phyloP scores from a whole-genome alignment of 2,888 invertebrate genomes.

The Trissoscelio sp. region DNA sequence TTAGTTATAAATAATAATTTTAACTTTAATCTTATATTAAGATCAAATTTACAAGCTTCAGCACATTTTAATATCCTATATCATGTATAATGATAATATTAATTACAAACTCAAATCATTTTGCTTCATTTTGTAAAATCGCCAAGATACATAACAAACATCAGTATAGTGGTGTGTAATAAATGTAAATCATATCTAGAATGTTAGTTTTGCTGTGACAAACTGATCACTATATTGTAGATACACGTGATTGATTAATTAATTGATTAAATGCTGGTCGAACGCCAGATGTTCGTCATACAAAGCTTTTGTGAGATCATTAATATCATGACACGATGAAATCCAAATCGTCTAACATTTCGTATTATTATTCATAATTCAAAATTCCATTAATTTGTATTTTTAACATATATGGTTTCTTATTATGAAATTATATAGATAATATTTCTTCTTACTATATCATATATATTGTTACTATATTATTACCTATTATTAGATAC shows the following conservation, averaged over 20 bases:
- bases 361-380: no score
- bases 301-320: conserved; percentile 45
- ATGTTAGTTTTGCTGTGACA: background rate
- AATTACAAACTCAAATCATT: background rate
- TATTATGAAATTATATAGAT: no score
- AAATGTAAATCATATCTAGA: background rate
- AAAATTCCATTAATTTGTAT: no score
- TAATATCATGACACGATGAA: conserved; percentile 36
- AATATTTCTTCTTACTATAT: no score
- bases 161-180: background rate
- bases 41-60: no score
- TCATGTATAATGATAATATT: no score
- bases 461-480: no score
- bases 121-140: background rate
- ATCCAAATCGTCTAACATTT: conserved; percentile 17
- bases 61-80: no score
- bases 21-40: no score
- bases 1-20: no score
- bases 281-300: conserved; percentile 56
- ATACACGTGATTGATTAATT: conserved; percentile 55
- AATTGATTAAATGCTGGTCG: conserved; percentile 57
- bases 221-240: conserved; percentile 29
- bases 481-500: no score
- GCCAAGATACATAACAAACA: background rate
- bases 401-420: no score